These are phyloP conservation scores for Nemapogon koenigi DNA, from an alignment of 2,888 invertebrate genomes.

Conservation along the genomic window DNA sequence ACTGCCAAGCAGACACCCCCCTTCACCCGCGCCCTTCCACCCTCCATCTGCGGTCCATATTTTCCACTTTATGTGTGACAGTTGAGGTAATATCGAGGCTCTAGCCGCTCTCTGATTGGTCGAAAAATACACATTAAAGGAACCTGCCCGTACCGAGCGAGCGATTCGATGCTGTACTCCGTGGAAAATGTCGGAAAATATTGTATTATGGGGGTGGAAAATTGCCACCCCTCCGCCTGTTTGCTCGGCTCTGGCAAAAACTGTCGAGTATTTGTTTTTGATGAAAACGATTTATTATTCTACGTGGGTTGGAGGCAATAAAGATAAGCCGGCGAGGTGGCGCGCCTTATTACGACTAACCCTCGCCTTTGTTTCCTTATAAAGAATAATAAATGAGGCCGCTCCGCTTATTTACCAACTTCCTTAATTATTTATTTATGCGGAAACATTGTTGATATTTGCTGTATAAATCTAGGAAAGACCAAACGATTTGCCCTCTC, in stretches of 20 bases:
- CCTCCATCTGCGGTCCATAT: constrained; percentile 63
- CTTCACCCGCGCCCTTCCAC: constrained; percentile 29
- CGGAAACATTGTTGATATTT: constrained; percentile 57
- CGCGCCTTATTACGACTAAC: constrained; percentile 66
- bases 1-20: constrained; percentile 17
- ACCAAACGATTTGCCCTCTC: background rate
- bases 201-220: constrained; percentile 66
- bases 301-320: constrained; percentile 67
- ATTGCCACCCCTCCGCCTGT: constrained; percentile 61
- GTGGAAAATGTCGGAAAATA: constrained; percentile 66
- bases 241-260: constrained; percentile 64
- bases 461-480: constrained; percentile 26
- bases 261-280: constrained; percentile 68
- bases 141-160: constrained; percentile 61
- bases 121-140: constrained; percentile 68
- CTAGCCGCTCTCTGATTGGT: constrained; percentile 65
- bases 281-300: constrained; percentile 67
- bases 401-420: constrained; percentile 61
- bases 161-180: constrained; percentile 66
- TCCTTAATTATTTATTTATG: constrained; percentile 63
- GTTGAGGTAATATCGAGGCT: constrained; percentile 68
- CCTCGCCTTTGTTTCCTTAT: constrained; percentile 67
- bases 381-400: constrained; percentile 66
- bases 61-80: constrained; percentile 69
- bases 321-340: constrained; percentile 66